A percentile compares a stretch with the other conserved stretches of the same genome.
These are phyloP conservation scores for Rafetus swinhoei DNA, from an alignment of 2,113 vertebrate species.

Conservation along the genomic window DNA sequence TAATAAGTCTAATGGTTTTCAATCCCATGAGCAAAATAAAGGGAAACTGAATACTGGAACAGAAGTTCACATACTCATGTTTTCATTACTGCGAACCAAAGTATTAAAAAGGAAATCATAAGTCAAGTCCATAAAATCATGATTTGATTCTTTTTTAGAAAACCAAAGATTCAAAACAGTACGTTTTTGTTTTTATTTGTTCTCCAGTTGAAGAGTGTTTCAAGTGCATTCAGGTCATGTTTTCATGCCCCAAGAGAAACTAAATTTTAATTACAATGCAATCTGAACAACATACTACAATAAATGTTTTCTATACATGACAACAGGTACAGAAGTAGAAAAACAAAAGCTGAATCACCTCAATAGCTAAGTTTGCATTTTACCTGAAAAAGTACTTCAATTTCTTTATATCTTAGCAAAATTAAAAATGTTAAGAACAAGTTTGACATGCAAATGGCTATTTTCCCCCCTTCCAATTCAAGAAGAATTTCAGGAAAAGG, in stretches of 20 bases:
- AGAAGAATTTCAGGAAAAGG: neutral
- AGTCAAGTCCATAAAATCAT: neutral
- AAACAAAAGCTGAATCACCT: neutral
- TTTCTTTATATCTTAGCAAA: neutral
- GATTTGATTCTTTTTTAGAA: neutral
- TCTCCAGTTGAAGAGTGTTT: neutral
- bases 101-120: neutral
- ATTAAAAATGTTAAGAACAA: conserved; percentile 8
- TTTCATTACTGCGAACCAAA: neutral
- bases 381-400: neutral
- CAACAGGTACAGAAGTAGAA: neutral
- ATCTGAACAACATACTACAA: neutral
- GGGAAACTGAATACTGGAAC: neutral
- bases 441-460: neutral
- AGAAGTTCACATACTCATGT: neutral
- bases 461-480: neutral
- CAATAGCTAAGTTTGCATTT: neutral
- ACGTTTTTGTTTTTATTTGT: neutral
- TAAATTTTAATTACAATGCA: neutral
- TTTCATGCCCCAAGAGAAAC: neutral
- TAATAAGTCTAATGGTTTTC: neutral
- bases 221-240: neutral
- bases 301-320: neutral
- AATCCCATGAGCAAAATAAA: neutral
- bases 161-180: neutral